phyloP scores from a whole-genome alignment of 2,113 vertebrate genomes.

The Gasterosteus nipponicus region DNA sequence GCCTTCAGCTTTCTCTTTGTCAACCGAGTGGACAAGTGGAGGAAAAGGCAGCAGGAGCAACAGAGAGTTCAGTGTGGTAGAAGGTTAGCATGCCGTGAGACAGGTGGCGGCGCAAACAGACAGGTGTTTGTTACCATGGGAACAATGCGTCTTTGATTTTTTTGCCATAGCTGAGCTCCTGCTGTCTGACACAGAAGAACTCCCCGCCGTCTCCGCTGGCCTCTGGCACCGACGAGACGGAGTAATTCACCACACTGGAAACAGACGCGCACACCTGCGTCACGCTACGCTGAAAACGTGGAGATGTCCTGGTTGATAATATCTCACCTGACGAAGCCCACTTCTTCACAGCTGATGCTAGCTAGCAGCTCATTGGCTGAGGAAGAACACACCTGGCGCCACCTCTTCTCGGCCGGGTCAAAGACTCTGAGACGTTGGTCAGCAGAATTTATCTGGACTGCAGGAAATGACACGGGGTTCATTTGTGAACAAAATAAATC shows the following conservation, averaged over 20 bases:
- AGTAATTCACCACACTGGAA: constrained; percentile 84
- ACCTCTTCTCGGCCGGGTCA: constrained; percentile 83
- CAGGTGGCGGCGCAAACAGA: constrained; percentile 15
- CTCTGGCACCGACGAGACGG: constrained; percentile 74
- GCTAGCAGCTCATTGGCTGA: constrained; percentile 84
- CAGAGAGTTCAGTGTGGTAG: constrained; percentile 28
- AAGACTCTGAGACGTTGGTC: constrained; percentile 86
- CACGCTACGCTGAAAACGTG: not conserved
- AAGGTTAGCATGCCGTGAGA: constrained; percentile 13
- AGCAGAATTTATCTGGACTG: constrained; percentile 88
- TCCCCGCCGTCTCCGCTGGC: constrained; percentile 82
- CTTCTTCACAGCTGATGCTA: constrained; percentile 89
- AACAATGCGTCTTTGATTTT: constrained; percentile 87
- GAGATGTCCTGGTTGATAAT: not conserved
- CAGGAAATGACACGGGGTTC: not conserved
- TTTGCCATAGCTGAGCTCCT: constrained; percentile 82
- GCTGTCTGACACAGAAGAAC: constrained; percentile 87
- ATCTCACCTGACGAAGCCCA: constrained; percentile 90
- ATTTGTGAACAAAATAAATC: not conserved
- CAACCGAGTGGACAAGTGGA: not conserved
- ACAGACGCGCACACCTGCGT: constrained; percentile 22
- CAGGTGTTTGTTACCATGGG: constrained; percentile 83
- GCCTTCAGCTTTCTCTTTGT: not conserved
- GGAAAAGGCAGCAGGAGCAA: constrained; percentile 17
- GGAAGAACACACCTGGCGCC: constrained; percentile 89